Conservation (phyloP, 2,888 invertebrate species). For the Conomelus anceps region DNA sequence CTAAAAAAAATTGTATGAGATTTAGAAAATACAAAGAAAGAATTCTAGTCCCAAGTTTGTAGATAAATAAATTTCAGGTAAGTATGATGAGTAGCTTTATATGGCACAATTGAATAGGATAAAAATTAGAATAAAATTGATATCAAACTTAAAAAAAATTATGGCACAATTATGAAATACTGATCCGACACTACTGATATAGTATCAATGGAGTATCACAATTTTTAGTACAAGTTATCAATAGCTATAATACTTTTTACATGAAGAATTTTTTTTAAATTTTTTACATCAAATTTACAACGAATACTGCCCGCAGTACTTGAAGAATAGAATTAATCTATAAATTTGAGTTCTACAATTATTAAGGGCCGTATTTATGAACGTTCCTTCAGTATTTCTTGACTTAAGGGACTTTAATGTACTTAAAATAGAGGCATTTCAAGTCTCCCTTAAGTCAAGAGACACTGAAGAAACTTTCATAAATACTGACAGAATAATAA, state of each 20-base stretch:
- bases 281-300: background rate
- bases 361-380: too few species aligned
- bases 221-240: background rate
- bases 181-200: background rate
- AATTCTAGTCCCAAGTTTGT: too few species aligned
- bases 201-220: background rate
- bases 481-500: too few species aligned
- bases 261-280: background rate
- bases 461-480: too few species aligned
- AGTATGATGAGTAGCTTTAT: background rate
- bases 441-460: too few species aligned
- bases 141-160: background rate
- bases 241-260: background rate
- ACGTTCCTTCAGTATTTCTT: too few species aligned
- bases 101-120: background rate
- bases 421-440: too few species aligned
- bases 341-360: too few species aligned
- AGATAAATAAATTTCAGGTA: background rate
- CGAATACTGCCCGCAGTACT: background rate
- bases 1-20: background rate
- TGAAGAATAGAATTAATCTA: background rate
- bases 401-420: too few species aligned
- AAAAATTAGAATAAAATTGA: background rate
- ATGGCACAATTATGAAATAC: background rate
- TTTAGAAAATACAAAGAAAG: too few species aligned